Evolutionary conservation across 1,140 invertebrate species (phyloP).

Genomic region (Diabrotica undecimpunctata): DNA sequence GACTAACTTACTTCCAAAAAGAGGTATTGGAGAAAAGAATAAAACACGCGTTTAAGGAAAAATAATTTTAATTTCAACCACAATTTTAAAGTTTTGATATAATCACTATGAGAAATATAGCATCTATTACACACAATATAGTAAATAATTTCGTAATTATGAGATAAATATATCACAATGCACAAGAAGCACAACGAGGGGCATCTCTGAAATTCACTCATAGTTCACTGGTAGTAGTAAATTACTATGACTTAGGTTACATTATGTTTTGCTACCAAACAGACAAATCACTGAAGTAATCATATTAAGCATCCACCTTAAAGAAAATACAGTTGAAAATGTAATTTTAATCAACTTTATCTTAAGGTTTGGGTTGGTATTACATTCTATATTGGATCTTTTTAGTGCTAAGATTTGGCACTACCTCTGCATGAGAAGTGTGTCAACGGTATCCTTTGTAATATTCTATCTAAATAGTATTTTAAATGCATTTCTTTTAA

Average conservation of each 20-base stretch:
- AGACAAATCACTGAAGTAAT: background rate
- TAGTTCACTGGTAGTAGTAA: too few species aligned
- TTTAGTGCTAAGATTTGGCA: too few species aligned
- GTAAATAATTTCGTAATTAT: constrained; percentile 9
- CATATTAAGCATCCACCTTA: background rate
- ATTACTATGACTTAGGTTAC: background rate
- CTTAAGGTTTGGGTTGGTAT: too few species aligned
- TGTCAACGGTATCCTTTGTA: too few species aligned
- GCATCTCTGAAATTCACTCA: background rate
- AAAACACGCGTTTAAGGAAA: constrained; percentile 28
- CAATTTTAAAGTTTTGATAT: constrained; percentile 27
- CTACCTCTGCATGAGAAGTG: too few species aligned
- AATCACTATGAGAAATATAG: constrained; percentile 32
- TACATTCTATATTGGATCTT: too few species aligned
- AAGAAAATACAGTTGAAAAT: too few species aligned
- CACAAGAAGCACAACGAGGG: constrained; percentile 37
- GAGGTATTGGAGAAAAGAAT: too few species aligned
- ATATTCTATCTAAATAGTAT: too few species aligned
- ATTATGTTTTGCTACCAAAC: background rate
- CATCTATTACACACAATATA: constrained; percentile 27
- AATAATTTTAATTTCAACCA: constrained; percentile 36
- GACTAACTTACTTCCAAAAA: too few species aligned
- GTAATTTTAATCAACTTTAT: too few species aligned
- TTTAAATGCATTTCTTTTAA: too few species aligned
- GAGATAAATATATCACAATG: constrained; percentile 38